Evolutionary conservation across 2,113 vertebrate species (phyloP).

Genomic region (Prietella phreatophila): DNA sequence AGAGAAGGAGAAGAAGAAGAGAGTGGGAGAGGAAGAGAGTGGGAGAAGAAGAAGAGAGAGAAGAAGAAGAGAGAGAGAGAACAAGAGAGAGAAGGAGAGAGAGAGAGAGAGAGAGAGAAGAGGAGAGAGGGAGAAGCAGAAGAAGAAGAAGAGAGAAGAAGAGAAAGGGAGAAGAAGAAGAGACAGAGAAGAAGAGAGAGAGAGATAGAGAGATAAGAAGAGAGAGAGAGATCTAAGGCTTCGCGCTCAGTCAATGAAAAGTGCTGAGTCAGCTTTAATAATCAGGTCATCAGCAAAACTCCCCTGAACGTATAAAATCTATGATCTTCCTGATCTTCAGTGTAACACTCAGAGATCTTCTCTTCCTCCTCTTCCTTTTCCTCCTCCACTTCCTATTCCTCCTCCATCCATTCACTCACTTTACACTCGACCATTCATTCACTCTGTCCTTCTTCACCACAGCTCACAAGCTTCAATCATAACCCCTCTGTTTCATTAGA

Average conservation of each 20-base stretch:
- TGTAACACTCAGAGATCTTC: background rate
- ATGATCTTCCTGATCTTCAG: background rate
- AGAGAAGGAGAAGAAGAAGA: too few species aligned
- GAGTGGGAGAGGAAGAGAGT: too few species aligned
- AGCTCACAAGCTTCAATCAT: background rate
- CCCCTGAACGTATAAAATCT: background rate
- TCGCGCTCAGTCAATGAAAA: conserved; percentile 7
- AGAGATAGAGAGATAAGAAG: background rate
- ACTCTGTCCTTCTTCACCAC: background rate
- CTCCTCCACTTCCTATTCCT: background rate
- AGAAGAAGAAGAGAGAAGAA: background rate
- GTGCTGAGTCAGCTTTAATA: background rate
- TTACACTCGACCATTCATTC: background rate
- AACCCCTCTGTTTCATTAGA: background rate
- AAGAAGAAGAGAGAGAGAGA: background rate
- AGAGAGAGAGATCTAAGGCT: background rate
- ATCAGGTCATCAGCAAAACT: background rate
- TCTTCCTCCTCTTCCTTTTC: background rate
- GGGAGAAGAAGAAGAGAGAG: too few species aligned
- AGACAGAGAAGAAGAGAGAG: background rate
- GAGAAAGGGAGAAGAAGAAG: background rate
- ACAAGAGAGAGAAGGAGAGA: background rate
- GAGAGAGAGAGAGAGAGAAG: background rate
- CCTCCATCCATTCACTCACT: background rate
- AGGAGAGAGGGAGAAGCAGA: background rate